Conservation (phyloP, 2,888 invertebrate genomes). For the Erebia aethiops region DNA sequence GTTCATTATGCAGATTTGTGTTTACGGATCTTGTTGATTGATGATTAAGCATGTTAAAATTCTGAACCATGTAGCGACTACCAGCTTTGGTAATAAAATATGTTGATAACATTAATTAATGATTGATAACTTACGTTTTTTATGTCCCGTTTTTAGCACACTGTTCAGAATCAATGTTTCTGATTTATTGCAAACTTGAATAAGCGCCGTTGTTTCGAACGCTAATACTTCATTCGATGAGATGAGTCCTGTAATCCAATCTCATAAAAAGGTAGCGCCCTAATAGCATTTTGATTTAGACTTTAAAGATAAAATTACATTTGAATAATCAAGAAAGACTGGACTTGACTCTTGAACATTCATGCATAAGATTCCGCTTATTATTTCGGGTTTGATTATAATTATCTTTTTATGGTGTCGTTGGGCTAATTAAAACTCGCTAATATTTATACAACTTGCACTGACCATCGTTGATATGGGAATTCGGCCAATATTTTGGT, state of each 20-base stretch:
- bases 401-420: conserved; percentile 2
- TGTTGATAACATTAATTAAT: background rate
- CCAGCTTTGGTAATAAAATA: background rate
- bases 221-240: background rate
- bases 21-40: conserved; percentile 11
- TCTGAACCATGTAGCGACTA: conserved; percentile 3
- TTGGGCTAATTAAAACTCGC: conserved; percentile 20
- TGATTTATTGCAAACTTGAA: background rate
- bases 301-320: background rate
- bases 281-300: background rate
- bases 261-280: background rate
- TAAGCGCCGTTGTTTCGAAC: background rate
- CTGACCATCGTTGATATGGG: background rate
- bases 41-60: conserved; percentile 3
- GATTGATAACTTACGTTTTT: conserved; percentile 2
- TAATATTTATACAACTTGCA: conserved; percentile 2
- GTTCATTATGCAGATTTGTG: conserved; percentile 12
- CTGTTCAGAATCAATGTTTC: background rate
- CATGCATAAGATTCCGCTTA: background rate
- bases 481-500: background rate
- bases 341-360: no score
- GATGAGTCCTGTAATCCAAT: background rate
- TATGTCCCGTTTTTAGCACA: background rate
- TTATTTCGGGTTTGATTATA: conserved; percentile 6
- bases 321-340: background rate